These are phyloP conservation scores for Mus minutoides DNA, from an alignment of 2,797 vertebrate species.

Conservation along the genomic window DNA sequence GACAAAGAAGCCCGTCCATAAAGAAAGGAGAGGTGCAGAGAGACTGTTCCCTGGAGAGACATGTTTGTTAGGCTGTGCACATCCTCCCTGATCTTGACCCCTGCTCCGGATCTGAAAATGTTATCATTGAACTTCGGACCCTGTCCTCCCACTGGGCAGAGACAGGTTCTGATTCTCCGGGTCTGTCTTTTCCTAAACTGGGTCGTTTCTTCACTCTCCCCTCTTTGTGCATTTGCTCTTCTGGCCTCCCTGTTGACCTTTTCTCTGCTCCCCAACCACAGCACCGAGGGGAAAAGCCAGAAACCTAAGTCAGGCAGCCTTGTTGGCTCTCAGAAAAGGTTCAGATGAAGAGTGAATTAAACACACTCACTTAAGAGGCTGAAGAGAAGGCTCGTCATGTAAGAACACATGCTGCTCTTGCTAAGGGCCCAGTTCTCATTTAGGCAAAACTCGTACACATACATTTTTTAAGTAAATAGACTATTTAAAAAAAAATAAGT, in stretches of 20 bases:
- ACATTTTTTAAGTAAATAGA: neutral
- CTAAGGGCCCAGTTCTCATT: neutral
- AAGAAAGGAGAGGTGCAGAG: neutral
- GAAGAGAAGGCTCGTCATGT: neutral
- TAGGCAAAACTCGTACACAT: no score
- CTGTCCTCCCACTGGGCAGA: neutral
- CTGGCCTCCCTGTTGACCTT: constrained; percentile 34
- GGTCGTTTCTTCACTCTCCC: neutral
- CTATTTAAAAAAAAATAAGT: neutral
- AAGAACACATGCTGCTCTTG: neutral
- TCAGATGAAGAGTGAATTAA: constrained; percentile 62
- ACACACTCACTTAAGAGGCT: constrained; percentile 12
- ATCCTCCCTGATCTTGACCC: neutral
- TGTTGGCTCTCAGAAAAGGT: constrained; percentile 56
- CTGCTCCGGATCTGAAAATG: constrained; percentile 2
- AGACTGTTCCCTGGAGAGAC: neutral
- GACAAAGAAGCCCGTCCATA: constrained; percentile 35
- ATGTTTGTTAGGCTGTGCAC: neutral
- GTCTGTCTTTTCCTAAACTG: neutral
- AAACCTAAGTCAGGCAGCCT: constrained; percentile 35
- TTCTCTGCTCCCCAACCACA: neutral
- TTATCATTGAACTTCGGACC: constrained; percentile 21
- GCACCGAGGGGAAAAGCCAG: neutral
- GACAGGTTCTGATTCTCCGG: neutral
- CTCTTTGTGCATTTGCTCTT: neutral